A percentile compares a stretch with the other conserved stretches of the same genome.
These are phyloP conservation scores for Artibeus jamaicensis DNA, from an alignment of 2,797 vertebrate genomes.

Conservation along the genomic window DNA sequence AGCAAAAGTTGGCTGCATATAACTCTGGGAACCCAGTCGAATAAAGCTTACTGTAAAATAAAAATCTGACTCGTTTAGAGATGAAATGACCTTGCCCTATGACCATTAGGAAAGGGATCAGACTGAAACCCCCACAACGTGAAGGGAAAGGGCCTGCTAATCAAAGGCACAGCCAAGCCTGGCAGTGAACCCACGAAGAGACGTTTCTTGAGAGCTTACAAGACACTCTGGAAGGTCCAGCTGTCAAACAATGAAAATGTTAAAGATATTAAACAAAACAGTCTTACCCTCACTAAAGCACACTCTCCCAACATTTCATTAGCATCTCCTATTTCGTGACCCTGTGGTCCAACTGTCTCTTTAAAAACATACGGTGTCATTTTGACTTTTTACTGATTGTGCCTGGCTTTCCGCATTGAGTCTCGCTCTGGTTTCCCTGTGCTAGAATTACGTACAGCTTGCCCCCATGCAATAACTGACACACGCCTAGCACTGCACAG, in stretches of 20 bases:
- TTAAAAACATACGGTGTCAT: background rate
- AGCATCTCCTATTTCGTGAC: background rate
- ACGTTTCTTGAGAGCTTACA: background rate
- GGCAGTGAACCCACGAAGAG: background rate
- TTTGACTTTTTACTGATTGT: background rate
- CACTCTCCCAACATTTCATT: background rate
- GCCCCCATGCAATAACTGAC: background rate
- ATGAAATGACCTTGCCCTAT: background rate
- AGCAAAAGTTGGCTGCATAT: slow-evolving; percentile 14
- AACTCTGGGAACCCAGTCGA: background rate
- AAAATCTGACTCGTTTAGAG: background rate
- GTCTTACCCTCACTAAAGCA: background rate
- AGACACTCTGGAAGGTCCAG: background rate
- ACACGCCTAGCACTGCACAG: background rate
- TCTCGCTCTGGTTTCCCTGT: background rate
- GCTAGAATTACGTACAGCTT: background rate
- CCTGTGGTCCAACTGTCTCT: background rate
- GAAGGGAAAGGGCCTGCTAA: background rate
- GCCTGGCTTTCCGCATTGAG: background rate
- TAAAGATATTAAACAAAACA: background rate
- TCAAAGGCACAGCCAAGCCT: background rate
- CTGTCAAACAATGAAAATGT: background rate
- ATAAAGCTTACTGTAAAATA: background rate
- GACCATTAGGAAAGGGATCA: background rate
- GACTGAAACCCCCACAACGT: background rate